These are phyloP conservation scores for Ophion ventricosus DNA, from an alignment of 2,888 invertebrate genomes.

Conservation along the genomic window DNA sequence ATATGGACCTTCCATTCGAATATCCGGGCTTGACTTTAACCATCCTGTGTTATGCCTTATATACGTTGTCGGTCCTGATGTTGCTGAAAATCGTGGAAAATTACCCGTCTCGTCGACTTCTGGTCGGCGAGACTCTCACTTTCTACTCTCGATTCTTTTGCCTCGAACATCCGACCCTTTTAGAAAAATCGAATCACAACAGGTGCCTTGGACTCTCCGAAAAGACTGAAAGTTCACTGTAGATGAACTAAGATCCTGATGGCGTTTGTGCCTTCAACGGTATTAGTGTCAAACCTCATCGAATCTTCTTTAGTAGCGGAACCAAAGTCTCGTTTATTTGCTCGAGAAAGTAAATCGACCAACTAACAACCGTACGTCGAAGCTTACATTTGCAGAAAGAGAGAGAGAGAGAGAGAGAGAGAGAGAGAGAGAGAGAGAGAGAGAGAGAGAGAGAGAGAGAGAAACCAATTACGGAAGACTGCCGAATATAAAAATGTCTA, in stretches of 20 bases:
- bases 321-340: background rate
- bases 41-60: constrained; percentile 38
- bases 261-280: constrained; percentile 26
- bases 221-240: constrained; percentile 14
- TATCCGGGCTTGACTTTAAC: constrained; percentile 50
- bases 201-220: constrained; percentile 22
- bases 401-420: background rate
- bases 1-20: constrained; percentile 51
- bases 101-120: constrained; percentile 43
- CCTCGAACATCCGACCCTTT: constrained; percentile 4
- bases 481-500: constrained; percentile 12
- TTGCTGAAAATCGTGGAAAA: constrained; percentile 35
- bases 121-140: constrained; percentile 35
- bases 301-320: background rate
- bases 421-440: no score
- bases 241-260: constrained; percentile 34
- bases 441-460: background rate
- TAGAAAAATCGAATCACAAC: constrained; percentile 54
- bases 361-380: background rate
- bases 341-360: background rate
- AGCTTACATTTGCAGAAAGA: background rate
- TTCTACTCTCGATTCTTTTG: background rate
- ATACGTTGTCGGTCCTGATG: constrained; percentile 40
- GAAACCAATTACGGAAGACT: constrained; percentile 20
- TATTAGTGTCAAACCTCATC: constrained; percentile 9